phyloP scores from a whole-genome alignment of 92 coral and sea anemone species.

The Pocillopora grandis region DNA sequence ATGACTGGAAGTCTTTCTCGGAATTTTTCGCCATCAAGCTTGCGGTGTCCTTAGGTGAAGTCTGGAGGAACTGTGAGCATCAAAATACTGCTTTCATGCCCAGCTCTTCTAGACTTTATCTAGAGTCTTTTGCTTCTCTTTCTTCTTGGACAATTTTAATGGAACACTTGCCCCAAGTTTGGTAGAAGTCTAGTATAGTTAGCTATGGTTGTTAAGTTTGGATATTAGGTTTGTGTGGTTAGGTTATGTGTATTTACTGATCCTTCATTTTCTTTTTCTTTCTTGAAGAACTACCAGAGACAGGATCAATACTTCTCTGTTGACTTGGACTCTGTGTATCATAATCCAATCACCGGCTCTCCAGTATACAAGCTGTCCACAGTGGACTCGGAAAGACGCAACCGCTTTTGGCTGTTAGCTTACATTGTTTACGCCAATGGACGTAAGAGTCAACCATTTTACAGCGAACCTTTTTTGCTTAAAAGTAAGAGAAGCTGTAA shows the following conservation, averaged over 20 bases:
- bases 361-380: slow-evolving; percentile 98
- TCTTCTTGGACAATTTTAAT: no score
- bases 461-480: slow-evolving; percentile 85
- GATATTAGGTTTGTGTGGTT: no score
- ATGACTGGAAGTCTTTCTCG: no score
- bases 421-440: slow-evolving; percentile 76
- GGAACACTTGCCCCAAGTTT: no score
- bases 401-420: slow-evolving; percentile 85
- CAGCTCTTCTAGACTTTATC: no score
- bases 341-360: slow-evolving; percentile 74
- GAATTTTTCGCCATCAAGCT: no score
- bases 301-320: slow-evolving; percentile 92
- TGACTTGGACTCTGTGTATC: slow-evolving; percentile 93
- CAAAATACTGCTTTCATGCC: no score
- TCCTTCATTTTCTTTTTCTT: neutral
- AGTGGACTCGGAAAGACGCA: slow-evolving; percentile 93
- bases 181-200: no score
- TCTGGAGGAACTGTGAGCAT: no score
- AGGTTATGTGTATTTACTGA: neutral
- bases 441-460: slow-evolving; percentile 79
- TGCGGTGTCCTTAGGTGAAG: no score
- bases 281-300: slow-evolving; percentile 67
- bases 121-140: no score
- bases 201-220: no score
- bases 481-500: slow-evolving; percentile 80